These are phyloP conservation scores for Ranitomeya imitator DNA, from an alignment of 2,113 vertebrate species.

Conservation along the genomic window DNA sequence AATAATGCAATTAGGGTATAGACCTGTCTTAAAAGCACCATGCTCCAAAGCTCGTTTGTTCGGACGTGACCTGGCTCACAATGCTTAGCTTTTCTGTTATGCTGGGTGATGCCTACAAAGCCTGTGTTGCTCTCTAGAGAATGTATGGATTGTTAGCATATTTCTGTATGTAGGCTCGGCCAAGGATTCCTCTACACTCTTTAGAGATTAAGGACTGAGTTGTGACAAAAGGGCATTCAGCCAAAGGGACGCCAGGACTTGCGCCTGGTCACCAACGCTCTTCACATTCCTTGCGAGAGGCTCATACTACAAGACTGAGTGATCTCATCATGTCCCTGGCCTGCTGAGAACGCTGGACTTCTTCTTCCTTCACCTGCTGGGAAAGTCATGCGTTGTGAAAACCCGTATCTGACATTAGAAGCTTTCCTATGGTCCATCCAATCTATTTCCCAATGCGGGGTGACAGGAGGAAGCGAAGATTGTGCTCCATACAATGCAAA, in stretches of 20 bases:
- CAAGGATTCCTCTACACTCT: constrained; percentile 6
- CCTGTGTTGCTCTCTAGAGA: constrained; percentile 13
- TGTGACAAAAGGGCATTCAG: constrained; percentile 39
- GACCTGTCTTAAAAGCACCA: too few species aligned
- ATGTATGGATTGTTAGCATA: constrained; percentile 52
- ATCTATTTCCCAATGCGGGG: constrained; percentile 10
- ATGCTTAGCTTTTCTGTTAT: constrained; percentile 11
- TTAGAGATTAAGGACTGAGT: background rate
- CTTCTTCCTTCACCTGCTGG: background rate
- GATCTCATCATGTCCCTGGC: background rate
- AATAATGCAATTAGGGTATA: too few species aligned
- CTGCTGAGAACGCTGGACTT: background rate
- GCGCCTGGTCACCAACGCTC: background rate
- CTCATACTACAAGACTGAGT: background rate
- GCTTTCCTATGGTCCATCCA: background rate
- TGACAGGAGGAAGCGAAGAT: constrained; percentile 18
- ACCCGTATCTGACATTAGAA: background rate
- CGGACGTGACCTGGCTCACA: background rate
- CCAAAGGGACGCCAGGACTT: background rate
- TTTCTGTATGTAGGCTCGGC: constrained; percentile 16
- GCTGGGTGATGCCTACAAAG: background rate
- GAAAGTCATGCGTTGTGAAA: background rate
- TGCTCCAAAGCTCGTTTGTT: background rate
- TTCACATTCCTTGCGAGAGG: background rate
- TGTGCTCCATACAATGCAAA: constrained; percentile 22